Evolutionary conservation across 2,888 invertebrate genomes (phyloP).

Genomic region (Ichneumoninae sp.): DNA sequence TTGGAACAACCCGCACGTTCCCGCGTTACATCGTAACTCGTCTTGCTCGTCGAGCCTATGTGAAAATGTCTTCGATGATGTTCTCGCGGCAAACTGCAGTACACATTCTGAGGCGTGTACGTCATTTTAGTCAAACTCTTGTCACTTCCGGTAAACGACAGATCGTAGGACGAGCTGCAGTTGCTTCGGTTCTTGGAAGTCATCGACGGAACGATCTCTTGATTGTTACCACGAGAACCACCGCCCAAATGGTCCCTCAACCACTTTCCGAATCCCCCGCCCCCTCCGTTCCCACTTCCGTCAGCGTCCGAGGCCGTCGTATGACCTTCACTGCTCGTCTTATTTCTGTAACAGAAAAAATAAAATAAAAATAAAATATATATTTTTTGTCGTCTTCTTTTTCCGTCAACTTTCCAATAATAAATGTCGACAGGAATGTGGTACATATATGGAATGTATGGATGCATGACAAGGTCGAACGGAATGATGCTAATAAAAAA

Average conservation of each 20-base stretch:
- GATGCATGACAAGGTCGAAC: conserved; percentile 56
- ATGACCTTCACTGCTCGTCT: conserved; percentile 70
- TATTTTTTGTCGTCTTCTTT: conserved; percentile 12
- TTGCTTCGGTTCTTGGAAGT: conserved; percentile 61
- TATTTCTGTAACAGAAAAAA: conserved; percentile 73
- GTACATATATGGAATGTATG: conserved; percentile 17
- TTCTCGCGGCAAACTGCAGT: conserved; percentile 82
- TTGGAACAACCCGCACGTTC: conserved; percentile 74
- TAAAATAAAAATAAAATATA: background rate
- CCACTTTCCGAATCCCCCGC: conserved; percentile 82
- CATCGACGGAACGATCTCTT: conserved; percentile 70
- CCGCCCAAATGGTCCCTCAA: conserved; percentile 81
- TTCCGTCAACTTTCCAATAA: background rate
- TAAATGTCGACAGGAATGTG: conserved; percentile 19
- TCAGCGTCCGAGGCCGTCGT: conserved; percentile 60
- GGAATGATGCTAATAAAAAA: conserved; percentile 28
- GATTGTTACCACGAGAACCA: conserved; percentile 70
- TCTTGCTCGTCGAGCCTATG: conserved; percentile 60
- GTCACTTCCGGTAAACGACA: conserved; percentile 59
- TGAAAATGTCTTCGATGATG: conserved; percentile 75
- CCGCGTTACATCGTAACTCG: conserved; percentile 44
- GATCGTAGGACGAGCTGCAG: conserved; percentile 52
- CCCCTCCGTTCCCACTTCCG: conserved; percentile 66
- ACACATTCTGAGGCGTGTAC: conserved; percentile 80
- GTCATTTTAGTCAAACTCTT: conserved; percentile 71